A percentile compares a stretch with the other conserved stretches of the same genome.
Conservation (phyloP, 1,140 invertebrate species). For the Ceratosolen fusciceps region DNA sequence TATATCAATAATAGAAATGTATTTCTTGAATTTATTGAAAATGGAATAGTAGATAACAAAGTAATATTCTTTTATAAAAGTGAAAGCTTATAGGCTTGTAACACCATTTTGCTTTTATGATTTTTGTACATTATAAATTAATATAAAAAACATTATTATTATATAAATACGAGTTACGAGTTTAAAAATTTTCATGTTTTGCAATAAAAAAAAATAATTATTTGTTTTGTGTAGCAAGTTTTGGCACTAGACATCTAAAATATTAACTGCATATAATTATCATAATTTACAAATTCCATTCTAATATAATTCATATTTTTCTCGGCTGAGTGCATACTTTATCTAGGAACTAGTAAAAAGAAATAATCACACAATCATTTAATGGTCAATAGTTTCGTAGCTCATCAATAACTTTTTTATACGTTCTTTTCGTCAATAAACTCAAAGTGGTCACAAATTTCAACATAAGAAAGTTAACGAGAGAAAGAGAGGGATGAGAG, state of each 20-base stretch:
- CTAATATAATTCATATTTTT: neutral
- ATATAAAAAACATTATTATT: no score
- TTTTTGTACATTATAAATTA: no score
- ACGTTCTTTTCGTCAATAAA: constrained; percentile 9
- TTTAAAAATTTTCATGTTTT: no score
- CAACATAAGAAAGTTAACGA: constrained; percentile 23
- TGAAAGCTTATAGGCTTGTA: no score
- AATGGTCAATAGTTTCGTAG: constrained; percentile 17
- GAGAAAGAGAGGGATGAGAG: constrained; percentile 47
- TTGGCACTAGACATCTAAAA: neutral
- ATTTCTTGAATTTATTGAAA: no score
- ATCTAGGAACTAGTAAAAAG: constrained; percentile 9
- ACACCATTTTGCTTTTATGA: no score
- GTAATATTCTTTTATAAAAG: no score
- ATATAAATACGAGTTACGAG: no score
- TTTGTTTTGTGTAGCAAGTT: no score
- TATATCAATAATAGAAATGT: no score
- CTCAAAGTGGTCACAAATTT: constrained; percentile 5
- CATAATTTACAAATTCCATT: neutral
- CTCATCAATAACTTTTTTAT: constrained; percentile 40
- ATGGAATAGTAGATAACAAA: no score
- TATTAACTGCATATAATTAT: neutral
- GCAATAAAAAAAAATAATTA: no score
- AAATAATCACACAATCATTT: constrained; percentile 30
- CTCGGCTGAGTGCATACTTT: neutral